Evolutionary conservation across 2,888 invertebrate genomes (phyloP), one percentile per base, ranked within the genome.

Genomic region (Dioctria rufipes): DNA sequence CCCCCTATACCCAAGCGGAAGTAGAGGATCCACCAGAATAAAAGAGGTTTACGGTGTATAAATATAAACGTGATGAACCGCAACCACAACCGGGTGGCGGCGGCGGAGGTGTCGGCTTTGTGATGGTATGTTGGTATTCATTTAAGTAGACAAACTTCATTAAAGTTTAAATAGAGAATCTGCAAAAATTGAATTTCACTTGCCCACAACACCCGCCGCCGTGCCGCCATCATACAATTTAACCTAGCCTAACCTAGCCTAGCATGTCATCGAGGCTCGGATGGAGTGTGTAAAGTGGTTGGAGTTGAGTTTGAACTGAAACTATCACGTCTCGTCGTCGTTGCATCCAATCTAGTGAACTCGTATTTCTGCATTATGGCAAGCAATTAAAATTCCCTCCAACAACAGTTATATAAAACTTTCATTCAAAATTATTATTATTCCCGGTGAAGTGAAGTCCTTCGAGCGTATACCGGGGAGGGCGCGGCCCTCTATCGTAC

Each of bases 351-450:
- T 71, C 5, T 46, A 46, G 25, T 25, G 25, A 25, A 25, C 25
- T 25, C 51, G 54, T 71, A 51, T 67, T 3, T 51, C 71, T 71
- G 54, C 39, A 71, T 71, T 71, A 51, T 71, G 54, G 71, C 51
- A n/a, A 71, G 71, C 71, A 71, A 71, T 71, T 71, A 71, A 71
- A 71, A 71, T 71, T 71, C 71, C 40, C 71, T 37, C 71, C 71
- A 25, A 39, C 71, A 25, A 39, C 71, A 54, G 51, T 54, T 51
- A 54, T 71, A 71, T 71, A 39, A 71, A 71, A 71, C 71, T 71
- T 71, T 71, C 71, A 71, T 54, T 71, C 71, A 13, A 71, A 71
- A 71, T 71, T 71, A 71, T 71, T 71, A 71, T 40, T 51, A 37
- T 51, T 37, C 25, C 51, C 71, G 54, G 25, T 25, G 2, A 25